Conservation (phyloP, 1,140 invertebrate genomes). For the Babylonia areolata region DNA sequence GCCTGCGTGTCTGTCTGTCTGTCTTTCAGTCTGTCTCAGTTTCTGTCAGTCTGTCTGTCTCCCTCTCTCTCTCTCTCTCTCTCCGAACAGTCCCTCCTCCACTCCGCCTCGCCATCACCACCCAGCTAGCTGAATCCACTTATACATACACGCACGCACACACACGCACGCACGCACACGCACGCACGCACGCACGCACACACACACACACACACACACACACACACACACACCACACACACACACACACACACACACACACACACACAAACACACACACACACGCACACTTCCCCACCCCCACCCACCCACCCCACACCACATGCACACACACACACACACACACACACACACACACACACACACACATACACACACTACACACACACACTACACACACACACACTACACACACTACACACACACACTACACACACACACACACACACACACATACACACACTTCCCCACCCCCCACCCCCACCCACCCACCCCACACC, state of each 20-base stretch:
- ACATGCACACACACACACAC: constrained; percentile 13
- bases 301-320: too few relatives aligned
- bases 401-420: too few relatives aligned
- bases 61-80: too few relatives aligned
- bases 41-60: too few relatives aligned
- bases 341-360: constrained; percentile 11
- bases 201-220: constrained; percentile 4
- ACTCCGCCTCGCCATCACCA: neutral
- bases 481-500: constrained; percentile 9
- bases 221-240: too few relatives aligned
- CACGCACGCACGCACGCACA: constrained; percentile 12
- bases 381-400: constrained; percentile 19
- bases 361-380: constrained; percentile 30
- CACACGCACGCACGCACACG: constrained; percentile 9
- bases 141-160: constrained; percentile 24
- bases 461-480: neutral
- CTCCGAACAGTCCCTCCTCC: neutral
- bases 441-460: constrained; percentile 4
- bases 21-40: too few relatives aligned
- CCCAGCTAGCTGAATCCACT: neutral
- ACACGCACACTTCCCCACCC: constrained; percentile 12
- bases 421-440: constrained; percentile 12
- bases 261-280: constrained; percentile 28
- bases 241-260: constrained; percentile 20
- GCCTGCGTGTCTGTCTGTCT: too few relatives aligned